Evolutionary conservation across 1,140 invertebrate species (phyloP), one percentile per base, ranked within the genome.

Genomic region (Pogonus chalceus): DNA sequence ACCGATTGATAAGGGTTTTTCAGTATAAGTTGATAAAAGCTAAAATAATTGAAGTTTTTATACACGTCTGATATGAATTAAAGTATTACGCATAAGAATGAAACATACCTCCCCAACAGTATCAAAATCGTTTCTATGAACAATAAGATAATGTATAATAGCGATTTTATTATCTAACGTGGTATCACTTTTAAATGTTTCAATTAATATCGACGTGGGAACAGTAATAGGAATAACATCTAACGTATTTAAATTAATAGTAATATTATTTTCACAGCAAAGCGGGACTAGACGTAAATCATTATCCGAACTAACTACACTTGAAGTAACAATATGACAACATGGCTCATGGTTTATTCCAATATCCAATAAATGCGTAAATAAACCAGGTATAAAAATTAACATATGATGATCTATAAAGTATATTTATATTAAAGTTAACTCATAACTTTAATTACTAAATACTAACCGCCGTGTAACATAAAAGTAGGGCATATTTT

Each of bases 361-460:
- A 54, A 90, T 82, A 67, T 92, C 88, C 35, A 91, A 69, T 12
- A 91, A 66, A 65, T 91, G 88, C 0, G 84, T 82, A 68, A 89
- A 90, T 2, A 87, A 71, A 60, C 82, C 84, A 37, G 87, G 85
- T 14, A 85, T 82, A 58, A 84, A 83, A 0, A 90, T 85, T 9
- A 89, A 67, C 66, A 92, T 76, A 56, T 89, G 81, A 63, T 87
- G 82, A 55, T 83, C 80, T 83, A 67, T 35, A 67, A 66, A 14
- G 56, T 59, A 60, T 46, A 14, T 12, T 10, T 50, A 37, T 35
- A 54, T 31, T 31, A 31, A 14, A 31, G 4, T 31, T 31, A 14
- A 14, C 7, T 31, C 7, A 31, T 14, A 7, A 31, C 26, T 31
- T 31, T 7, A 7, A 14, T 14, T 31, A 31, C 7, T 31, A 14